Conservation (phyloP, 2,113 vertebrate species). For the Orientallactaga bullata region DNA sequence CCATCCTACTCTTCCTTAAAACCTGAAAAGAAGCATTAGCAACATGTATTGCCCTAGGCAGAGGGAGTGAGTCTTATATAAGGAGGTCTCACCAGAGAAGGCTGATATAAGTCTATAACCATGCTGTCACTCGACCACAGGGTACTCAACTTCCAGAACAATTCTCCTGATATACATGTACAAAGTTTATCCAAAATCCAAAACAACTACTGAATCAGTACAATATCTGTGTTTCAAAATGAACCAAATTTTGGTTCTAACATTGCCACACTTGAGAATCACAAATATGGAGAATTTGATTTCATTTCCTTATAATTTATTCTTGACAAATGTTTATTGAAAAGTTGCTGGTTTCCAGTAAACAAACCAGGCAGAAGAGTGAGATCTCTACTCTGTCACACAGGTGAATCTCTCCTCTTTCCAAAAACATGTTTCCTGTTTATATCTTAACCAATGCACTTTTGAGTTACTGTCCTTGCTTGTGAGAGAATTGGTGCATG, state of each 20-base stretch:
- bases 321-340: neutral
- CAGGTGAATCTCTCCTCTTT: neutral
- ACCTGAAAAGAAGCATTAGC: neutral
- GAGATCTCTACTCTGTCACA: conserved; percentile 29
- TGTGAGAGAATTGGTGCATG: neutral
- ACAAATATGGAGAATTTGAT: neutral
- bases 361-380: neutral
- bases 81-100: neutral
- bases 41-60: neutral
- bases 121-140: neutral
- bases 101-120: neutral
- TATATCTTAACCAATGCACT: conserved; percentile 16
- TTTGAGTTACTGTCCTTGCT: conserved; percentile 23
- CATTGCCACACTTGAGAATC: neutral
- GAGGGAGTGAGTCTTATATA: neutral
- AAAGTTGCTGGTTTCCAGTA: conserved; percentile 16
- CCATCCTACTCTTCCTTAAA: neutral
- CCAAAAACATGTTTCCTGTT: conserved; percentile 15
- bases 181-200: neutral
- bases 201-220: neutral
- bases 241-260: neutral
- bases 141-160: neutral
- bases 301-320: conserved; percentile 52
- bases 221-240: neutral
- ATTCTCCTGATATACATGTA: neutral